Conservation (phyloP, 1,140 invertebrate species). For the Cydia strobilella region DNA sequence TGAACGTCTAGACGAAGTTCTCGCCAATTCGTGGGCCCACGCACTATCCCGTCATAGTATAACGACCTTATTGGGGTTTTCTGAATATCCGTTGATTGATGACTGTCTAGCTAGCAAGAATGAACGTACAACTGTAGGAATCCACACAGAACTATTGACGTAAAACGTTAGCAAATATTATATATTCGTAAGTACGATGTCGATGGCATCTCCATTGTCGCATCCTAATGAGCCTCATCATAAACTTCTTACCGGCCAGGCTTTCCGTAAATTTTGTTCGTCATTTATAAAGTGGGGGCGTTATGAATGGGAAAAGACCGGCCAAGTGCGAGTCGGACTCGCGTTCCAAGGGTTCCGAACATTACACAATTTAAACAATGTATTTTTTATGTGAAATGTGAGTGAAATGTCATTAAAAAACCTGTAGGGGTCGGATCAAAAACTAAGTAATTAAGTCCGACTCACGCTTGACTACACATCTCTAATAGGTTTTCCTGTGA, state of each 20-base stretch:
- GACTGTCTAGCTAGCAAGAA: background rate
- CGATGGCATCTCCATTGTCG: background rate
- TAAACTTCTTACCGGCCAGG: background rate
- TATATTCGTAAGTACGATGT: background rate
- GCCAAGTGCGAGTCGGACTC: too few relatives aligned
- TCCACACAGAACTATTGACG: slow-evolving; percentile 1
- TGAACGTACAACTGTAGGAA: background rate
- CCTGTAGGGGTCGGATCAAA: too few relatives aligned
- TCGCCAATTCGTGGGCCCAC: slow-evolving; percentile 1
- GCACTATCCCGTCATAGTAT: background rate
- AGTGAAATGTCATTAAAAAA: too few relatives aligned
- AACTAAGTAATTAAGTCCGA: too few relatives aligned
- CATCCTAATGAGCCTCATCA: background rate
- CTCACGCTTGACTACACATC: too few relatives aligned
- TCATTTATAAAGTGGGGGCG: slow-evolving; percentile 19
- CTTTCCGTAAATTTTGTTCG: slow-evolving; percentile 3
- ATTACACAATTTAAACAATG: too few relatives aligned
- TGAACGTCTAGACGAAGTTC: background rate
- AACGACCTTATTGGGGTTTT: slow-evolving; percentile 13
- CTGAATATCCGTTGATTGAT: background rate
- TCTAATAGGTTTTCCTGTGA: too few relatives aligned
- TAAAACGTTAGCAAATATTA: slow-evolving; percentile 8
- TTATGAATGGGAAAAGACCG: slow-evolving; percentile 11
- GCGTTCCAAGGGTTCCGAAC: too few relatives aligned
- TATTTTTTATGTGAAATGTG: too few relatives aligned